A percentile compares a stretch with the other conserved stretches of the same genome.
phyloP scores from a whole-genome alignment of 1,140 invertebrate genomes.

The Hycleus phaleratus region DNA sequence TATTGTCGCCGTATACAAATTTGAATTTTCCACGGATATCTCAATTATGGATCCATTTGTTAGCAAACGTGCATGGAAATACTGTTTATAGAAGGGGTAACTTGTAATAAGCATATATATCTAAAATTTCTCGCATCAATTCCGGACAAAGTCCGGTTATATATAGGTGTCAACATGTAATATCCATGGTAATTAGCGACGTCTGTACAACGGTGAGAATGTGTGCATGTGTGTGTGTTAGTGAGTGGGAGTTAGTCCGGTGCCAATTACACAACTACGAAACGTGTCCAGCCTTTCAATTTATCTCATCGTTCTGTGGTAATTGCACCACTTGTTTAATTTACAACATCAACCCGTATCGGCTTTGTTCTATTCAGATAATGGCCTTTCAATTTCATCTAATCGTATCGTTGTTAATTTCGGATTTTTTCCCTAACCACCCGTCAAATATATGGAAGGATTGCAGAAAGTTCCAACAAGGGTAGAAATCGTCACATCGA shows the following conservation, averaged over 20 bases:
- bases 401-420: conserved; percentile 19
- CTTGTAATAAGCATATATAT: conserved; percentile 28
- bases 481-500: no score
- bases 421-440: not conserved
- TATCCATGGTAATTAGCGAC: conserved; percentile 31
- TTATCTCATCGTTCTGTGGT: conserved; percentile 27
- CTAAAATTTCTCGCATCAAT: conserved; percentile 27
- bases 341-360: conserved; percentile 23
- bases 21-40: not conserved
- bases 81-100: not conserved
- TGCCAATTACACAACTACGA: conserved; percentile 27
- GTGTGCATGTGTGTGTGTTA: no score
- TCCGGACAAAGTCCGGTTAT: conserved; percentile 14
- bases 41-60: not conserved
- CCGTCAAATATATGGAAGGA: no score
- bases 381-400: conserved; percentile 17
- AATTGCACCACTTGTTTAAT: conserved; percentile 34
- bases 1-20: no score
- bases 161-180: conserved; percentile 30
- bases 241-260: not conserved
- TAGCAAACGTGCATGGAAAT: not conserved
- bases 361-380: conserved; percentile 20
- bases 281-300: conserved; percentile 27
- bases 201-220: conserved; percentile 7
- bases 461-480: no score